Evolutionary conservation across 2,888 invertebrate genomes (phyloP), one percentile per base, ranked within the genome.

Genomic region (Allolobophora icterica): DNA sequence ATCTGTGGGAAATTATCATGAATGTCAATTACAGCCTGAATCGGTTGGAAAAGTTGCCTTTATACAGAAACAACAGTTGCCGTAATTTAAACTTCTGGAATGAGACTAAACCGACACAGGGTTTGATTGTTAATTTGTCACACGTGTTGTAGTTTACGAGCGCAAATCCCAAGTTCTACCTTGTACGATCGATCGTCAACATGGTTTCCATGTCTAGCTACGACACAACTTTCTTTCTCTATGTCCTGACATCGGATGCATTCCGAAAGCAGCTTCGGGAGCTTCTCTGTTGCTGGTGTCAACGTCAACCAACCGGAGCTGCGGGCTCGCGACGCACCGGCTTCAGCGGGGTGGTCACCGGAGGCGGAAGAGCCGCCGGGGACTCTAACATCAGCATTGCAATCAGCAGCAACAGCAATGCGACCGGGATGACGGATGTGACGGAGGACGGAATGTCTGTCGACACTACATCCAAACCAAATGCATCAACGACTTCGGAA

Each of bases 141-240:
- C 33, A 30, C 38, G 21, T 21, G 34, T 34, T 89, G 4, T 33
- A 92, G 90, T 92, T 92, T 89, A 90, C 89, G 15, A n/a, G 90
- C n/a, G 84, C 40, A 89, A 90, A 33, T 33, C 90, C 91, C 21
- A 35, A 90, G 89, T 83, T 91, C 84, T 90, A 87, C 3, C 5
- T 91, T 3, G 90, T 6, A 8, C n/a, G 42, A 40, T 2, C 87
- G 35, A n/a, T 91, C 3, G 42, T 90, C 19, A 24, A 6, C 45
- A 6, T 89, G 35, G 4, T 89, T 35, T 3, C 11, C 21, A 24
- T 15, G 3, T 89, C 38, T 33, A 45, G 33, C 11, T 91, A 92
- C 89, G 30, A 83, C 89, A 90, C 91, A 84, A 92, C 92, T 91
- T 92, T 92, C 92, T 92, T 92, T 89, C 89, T 92, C 90, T 92